Evolutionary conservation across 2,113 vertebrate genomes (phyloP), one percentile per base, ranked within the genome.

Genomic region (Todiramphus saurophagus): DNA sequence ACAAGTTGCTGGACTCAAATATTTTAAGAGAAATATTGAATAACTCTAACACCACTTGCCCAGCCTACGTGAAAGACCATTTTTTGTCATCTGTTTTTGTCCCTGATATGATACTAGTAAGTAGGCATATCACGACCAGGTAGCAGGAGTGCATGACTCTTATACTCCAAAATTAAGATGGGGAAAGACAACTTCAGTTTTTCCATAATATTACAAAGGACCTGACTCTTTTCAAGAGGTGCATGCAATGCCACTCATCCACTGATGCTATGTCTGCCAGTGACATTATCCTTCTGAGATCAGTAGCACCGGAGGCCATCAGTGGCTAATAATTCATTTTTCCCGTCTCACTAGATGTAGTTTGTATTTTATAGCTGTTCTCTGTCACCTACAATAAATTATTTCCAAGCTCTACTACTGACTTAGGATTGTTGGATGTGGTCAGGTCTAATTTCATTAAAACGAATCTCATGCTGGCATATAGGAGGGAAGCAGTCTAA

Each of bases 391-490:
- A 81, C 55, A 96, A 95, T 96, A 89, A 94, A 90, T 94, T 96
- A 87, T 94, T 94, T 89, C 58, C 48, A 79, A 89, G 58, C 51
- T 91, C 15, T 78, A 4, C 48, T 83, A 72, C 70, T 92, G 93
- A 68, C n/a, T 94, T 75, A 39, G n/a, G 17, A 80, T 39, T 87
- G 76, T 58, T 91, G 86, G 48, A 90, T 77, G 23, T 51, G 43
- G 69, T 82, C 86, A 76, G 15, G 60, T 96, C 77, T 96, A 96
- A 97, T 97, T 96, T 96, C 62, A 94, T 97, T 96, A 97, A 93
- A 91, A 72, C 0, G 0, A 92, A 64, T 81, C 60, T 73, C 23
- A 9, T 90, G 41, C 69, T 95, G 70, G 56, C 66, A 50, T 33
- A 43, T 84, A 85, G 87, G 79, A 85, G 39, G 44, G 56, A 83